Conservation (phyloP, 2,888 invertebrate genomes). For the Andrena hattorfiana region DNA sequence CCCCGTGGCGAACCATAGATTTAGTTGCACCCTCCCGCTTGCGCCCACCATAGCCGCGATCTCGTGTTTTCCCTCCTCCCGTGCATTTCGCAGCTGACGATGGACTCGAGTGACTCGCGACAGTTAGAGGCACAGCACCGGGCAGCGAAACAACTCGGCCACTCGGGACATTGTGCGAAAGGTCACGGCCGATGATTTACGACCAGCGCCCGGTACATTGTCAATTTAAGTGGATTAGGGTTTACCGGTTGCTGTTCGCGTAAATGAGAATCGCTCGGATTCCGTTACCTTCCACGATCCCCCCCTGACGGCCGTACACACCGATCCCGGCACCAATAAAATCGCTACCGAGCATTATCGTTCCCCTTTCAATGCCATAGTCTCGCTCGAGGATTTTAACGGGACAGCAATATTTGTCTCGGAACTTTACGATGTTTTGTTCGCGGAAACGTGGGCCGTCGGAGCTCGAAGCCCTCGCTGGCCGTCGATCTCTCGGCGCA, state of each 20-base stretch:
- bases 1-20: constrained; percentile 81
- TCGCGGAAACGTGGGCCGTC: neutral
- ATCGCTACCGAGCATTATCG: neutral
- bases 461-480: neutral
- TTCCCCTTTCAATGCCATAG: no score
- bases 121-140: neutral
- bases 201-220: neutral
- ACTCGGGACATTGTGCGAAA: neutral
- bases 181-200: no score
- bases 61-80: constrained; percentile 23
- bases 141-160: neutral
- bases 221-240: constrained; percentile 1
- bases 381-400: no score
- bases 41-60: constrained; percentile 54
- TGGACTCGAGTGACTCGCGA: constrained; percentile 3
- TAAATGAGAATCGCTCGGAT: neutral
- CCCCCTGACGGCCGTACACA: no score
- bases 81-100: neutral
- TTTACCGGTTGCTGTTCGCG: neutral
- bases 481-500: neutral
- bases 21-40: constrained; percentile 73
- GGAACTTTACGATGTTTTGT: neutral
- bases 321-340: neutral
- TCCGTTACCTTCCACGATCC: no score
- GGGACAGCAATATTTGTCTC: neutral